A percentile compares a stretch with the other conserved stretches of the same genome.
Conservation (phyloP, 2,888 invertebrate genomes). For the Drosophila putrida region DNA sequence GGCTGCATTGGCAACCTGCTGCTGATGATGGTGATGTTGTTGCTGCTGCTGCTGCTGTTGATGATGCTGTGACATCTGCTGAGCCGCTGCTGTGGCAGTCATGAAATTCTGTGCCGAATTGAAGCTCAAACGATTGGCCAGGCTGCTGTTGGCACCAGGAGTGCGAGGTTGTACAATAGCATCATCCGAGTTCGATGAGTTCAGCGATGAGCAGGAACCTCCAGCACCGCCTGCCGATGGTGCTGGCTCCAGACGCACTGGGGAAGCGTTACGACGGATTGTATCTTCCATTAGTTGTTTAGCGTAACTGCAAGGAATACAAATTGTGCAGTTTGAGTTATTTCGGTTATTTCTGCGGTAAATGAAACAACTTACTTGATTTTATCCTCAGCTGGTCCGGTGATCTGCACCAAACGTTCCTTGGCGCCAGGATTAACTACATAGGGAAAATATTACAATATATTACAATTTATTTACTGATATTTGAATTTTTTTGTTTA, state of each 20-base stretch:
- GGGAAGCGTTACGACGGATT: slow-evolving; percentile 97
- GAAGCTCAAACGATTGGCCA: slow-evolving; percentile 83
- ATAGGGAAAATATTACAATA: slow-evolving; percentile 9
- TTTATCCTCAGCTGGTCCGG: slow-evolving; percentile 96
- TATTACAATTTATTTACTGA: slow-evolving; percentile 17
- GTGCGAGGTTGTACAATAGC: slow-evolving; percentile 80
- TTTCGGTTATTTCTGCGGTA: neutral
- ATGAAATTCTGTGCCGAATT: slow-evolving; percentile 84
- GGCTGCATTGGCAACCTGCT: slow-evolving; percentile 63
- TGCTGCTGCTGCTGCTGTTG: slow-evolving; percentile 67
- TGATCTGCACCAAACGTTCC: slow-evolving; percentile 97
- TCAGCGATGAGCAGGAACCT: slow-evolving; percentile 92
- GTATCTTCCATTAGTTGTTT: slow-evolving; percentile 98
- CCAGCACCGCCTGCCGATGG: slow-evolving; percentile 85
- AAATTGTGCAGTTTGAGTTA: slow-evolving; percentile 1
- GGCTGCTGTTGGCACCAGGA: slow-evolving; percentile 75
- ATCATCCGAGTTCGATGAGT: slow-evolving; percentile 89
- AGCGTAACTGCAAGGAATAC: slow-evolving; percentile 89
- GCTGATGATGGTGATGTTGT: slow-evolving; percentile 63
- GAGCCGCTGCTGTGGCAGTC: slow-evolving; percentile 81
- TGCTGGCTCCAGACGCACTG: slow-evolving; percentile 90
- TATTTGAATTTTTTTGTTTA: neutral
- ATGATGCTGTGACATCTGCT: slow-evolving; percentile 73
- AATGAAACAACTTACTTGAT: slow-evolving; percentile 90
- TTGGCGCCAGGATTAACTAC: slow-evolving; percentile 96